Conservation (phyloP, 1,140 invertebrate species). For the Anthonomus grandis region DNA sequence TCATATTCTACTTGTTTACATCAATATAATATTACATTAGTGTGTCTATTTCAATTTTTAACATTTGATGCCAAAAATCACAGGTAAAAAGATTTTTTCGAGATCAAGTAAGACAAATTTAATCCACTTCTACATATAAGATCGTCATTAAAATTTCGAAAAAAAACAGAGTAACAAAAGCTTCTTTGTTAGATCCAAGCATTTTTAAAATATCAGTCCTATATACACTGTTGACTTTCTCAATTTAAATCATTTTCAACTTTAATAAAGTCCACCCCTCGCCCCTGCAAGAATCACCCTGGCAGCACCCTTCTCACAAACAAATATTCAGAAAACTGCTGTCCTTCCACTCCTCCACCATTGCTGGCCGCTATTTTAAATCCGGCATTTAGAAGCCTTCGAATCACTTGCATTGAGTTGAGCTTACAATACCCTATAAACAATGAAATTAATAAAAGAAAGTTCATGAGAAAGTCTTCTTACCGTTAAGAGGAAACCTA, state of each 20-base stretch:
- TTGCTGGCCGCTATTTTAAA: slow-evolving; percentile 81
- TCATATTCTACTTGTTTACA: neutral
- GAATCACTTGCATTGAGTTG: slow-evolving; percentile 86
- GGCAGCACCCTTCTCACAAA: slow-evolving; percentile 65
- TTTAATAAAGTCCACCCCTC: neutral
- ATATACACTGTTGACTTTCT: neutral
- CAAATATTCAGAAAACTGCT: slow-evolving; percentile 90
- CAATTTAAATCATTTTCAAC: neutral
- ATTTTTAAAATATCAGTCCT: neutral
- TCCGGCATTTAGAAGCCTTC: slow-evolving; percentile 78
- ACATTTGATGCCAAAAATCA: too few species aligned
- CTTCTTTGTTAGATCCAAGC: neutral
- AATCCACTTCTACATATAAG: neutral
- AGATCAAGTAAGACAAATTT: neutral
- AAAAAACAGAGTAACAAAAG: neutral
- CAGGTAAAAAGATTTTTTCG: too few species aligned
- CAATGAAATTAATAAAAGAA: neutral
- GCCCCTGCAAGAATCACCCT: too few species aligned
- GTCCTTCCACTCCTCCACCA: slow-evolving; percentile 84
- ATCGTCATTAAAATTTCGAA: neutral
- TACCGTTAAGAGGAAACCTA: slow-evolving; percentile 77
- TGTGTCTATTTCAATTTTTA: too few species aligned
- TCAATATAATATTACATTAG: neutral
- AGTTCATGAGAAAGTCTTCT: neutral
- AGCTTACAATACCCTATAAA: slow-evolving; percentile 77